These are phyloP conservation scores for Escarpia spicata DNA, from an alignment of 2,888 invertebrate genomes.

Conservation along the genomic window DNA sequence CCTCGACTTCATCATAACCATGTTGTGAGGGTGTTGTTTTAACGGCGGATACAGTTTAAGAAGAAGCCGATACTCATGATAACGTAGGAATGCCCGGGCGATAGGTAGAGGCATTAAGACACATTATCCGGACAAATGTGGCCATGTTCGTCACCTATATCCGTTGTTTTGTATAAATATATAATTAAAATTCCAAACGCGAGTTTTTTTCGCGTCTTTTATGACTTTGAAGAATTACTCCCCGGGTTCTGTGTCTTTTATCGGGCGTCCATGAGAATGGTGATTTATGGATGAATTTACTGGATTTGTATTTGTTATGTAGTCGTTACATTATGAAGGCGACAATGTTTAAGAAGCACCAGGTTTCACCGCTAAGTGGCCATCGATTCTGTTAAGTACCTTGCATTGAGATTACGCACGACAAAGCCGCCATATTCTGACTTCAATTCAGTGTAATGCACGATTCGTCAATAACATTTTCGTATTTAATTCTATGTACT, in stretches of 20 bases:
- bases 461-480: constrained; percentile 10
- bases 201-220: not conserved
- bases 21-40: not conserved
- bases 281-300: not conserved
- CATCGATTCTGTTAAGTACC: not conserved
- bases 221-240: not conserved
- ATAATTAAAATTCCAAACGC: not conserved
- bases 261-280: not conserved
- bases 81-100: not conserved
- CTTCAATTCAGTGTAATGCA: constrained; percentile 10
- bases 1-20: not conserved
- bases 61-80: not conserved
- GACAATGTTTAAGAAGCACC: not conserved
- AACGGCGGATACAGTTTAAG: not conserved
- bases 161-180: not conserved
- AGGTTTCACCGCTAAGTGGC: not conserved
- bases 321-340: not conserved
- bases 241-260: not conserved
- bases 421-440: not conserved
- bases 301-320: not conserved
- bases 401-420: not conserved
- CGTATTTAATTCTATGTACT: constrained; percentile 10
- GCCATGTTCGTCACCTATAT: not conserved
- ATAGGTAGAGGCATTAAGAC: not conserved
- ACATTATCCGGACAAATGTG: not conserved